phyloP scores from a whole-genome alignment of 2,113 vertebrate species.

The Genyomyrus donnyi region DNA sequence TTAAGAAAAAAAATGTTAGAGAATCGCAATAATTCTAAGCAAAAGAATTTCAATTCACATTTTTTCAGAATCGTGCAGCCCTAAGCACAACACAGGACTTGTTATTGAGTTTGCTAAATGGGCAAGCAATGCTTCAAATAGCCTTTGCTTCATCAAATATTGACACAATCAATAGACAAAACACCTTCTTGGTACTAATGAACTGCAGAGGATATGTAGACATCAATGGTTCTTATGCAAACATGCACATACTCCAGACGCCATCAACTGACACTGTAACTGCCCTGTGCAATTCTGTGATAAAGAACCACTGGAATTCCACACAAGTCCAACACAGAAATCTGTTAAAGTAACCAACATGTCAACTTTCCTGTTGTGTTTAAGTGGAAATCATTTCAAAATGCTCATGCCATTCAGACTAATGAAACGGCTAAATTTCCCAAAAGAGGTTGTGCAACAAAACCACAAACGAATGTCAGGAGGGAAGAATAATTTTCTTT shows the following conservation, averaged over 20 bases:
- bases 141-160: slow-evolving; percentile 32
- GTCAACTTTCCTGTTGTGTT: not conserved
- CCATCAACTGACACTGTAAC: not conserved
- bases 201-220: not conserved
- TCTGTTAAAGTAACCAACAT: not conserved
- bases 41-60: too few species aligned
- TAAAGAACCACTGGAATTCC: not conserved
- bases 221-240: not conserved
- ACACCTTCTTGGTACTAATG: not conserved
- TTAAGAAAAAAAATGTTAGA: too few species aligned
- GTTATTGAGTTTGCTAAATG: not conserved
- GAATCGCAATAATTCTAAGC: too few species aligned
- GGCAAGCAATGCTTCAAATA: slow-evolving; percentile 24
- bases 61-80: too few species aligned
- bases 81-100: not conserved
- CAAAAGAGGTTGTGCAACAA: not conserved
- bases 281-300: not conserved
- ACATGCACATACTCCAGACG: not conserved
- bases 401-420: not conserved
- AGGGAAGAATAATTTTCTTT: not conserved
- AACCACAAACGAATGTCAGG: not conserved
- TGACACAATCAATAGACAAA: slow-evolving; percentile 22
- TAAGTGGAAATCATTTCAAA: not conserved
- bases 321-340: not conserved
- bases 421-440: not conserved